These are phyloP conservation scores for Conus betulinus DNA, from an alignment of 1,140 invertebrate species.

Conservation along the genomic window DNA sequence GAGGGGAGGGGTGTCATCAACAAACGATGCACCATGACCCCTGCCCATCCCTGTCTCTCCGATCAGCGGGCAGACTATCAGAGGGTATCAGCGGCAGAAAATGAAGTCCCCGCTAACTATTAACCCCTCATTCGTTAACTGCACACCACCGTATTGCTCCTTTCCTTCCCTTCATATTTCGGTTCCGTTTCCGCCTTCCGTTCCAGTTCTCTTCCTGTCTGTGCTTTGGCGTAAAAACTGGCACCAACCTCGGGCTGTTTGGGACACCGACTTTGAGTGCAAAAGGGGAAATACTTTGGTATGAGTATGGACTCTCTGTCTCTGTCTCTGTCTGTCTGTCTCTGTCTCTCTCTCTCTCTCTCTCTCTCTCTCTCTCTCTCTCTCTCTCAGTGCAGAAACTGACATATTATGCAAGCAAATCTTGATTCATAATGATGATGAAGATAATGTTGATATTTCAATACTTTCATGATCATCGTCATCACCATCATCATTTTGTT, in stretches of 20 bases:
- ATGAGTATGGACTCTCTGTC: not conserved
- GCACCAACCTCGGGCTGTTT: no score
- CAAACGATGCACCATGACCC: conserved; percentile 7
- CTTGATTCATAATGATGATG: no score
- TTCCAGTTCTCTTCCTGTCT: not conserved
- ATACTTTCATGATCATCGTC: no score
- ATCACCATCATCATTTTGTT: no score
- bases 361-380: not conserved
- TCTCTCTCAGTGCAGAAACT: no score
- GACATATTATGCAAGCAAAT: no score
- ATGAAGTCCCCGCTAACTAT: conserved; percentile 38
- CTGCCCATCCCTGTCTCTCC: not conserved
- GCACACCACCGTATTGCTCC: not conserved
- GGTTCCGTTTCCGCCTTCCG: not conserved
- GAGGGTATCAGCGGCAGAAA: conserved; percentile 38
- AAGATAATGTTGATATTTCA: no score
- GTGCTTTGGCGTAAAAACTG: not conserved
- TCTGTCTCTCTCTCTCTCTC: conserved; percentile 9
- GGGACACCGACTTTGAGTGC: no score
- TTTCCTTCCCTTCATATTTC: not conserved
- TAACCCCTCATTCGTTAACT: conserved; percentile 33
- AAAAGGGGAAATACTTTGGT: not conserved
- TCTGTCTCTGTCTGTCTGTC: conserved; percentile 6
- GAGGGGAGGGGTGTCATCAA: conserved; percentile 29
- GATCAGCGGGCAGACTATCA: conserved; percentile 34